phyloP scores from a whole-genome alignment of 2,888 invertebrate genomes.

The Noctua comes region DNA sequence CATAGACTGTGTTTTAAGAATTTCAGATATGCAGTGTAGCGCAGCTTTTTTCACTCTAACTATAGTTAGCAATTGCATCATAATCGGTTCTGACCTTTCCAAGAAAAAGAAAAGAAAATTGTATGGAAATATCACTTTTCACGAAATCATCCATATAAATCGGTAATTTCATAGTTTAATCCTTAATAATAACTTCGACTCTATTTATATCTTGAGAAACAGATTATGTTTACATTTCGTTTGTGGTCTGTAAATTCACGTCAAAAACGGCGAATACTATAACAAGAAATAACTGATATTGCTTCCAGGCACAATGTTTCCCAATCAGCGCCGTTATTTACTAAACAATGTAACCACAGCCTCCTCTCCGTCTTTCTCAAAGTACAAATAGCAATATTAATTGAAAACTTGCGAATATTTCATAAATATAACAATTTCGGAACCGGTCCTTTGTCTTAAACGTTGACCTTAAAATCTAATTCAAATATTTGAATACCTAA shows the following conservation, averaged over 20 bases:
- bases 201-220: neutral
- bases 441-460: conserved; percentile 49
- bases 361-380: conserved; percentile 4
- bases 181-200: neutral
- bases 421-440: conserved; percentile 48
- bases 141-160: too few relatives aligned
- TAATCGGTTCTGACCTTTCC: too few relatives aligned
- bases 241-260: neutral
- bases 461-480: conserved; percentile 50
- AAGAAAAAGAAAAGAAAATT: too few relatives aligned
- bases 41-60: too few relatives aligned
- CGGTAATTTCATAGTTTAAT: too few relatives aligned
- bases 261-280: neutral
- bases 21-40: too few relatives aligned
- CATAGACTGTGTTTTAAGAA: too few relatives aligned
- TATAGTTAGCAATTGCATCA: too few relatives aligned
- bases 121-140: too few relatives aligned
- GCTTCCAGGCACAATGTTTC: conserved; percentile 12
- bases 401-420: conserved; percentile 47
- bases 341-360: conserved; percentile 22
- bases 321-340: conserved; percentile 7
- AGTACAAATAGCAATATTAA: conserved; percentile 42
- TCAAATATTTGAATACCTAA: conserved; percentile 64
- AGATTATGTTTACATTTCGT: neutral
- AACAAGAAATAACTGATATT: neutral